Conservation (phyloP, 2,888 invertebrate species). For the Lycaena phlaeas region DNA sequence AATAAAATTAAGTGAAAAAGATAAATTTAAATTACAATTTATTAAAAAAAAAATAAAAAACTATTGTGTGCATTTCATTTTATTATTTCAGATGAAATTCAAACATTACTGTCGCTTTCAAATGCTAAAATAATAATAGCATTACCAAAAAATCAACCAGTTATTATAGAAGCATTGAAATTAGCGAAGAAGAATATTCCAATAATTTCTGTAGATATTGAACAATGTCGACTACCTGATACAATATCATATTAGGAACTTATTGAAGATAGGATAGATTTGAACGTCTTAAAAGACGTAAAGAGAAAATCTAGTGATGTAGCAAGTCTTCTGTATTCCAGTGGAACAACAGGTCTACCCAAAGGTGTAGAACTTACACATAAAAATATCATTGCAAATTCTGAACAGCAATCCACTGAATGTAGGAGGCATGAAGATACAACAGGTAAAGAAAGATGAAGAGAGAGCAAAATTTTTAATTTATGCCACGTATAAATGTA, state of each 20-base stretch:
- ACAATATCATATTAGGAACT: conserved; percentile 76
- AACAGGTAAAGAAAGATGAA: conserved; percentile 18
- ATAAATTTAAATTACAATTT: too few species aligned
- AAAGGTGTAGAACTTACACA: conserved; percentile 82
- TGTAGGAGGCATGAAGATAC: conserved; percentile 32
- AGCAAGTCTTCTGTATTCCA: conserved; percentile 83
- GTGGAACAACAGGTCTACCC: conserved; percentile 87
- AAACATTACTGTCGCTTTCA: conserved; percentile 69
- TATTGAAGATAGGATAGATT: conserved; percentile 59
- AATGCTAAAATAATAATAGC: conserved; percentile 73
- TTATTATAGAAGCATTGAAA: conserved; percentile 55
- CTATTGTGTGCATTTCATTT: too few species aligned
- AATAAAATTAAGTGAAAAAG: too few species aligned
- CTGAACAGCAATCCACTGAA: conserved; percentile 39
- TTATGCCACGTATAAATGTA: too few species aligned
- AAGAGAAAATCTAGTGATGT: conserved; percentile 67
- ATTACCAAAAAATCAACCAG: conserved; percentile 49
- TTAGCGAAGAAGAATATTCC: conserved; percentile 54
- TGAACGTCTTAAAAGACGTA: conserved; percentile 52
- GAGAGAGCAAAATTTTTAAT: not conserved
- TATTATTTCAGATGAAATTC: conserved; percentile 72
- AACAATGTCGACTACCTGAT: conserved; percentile 45
- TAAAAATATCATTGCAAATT: conserved; percentile 65
- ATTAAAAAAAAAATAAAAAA: too few species aligned
- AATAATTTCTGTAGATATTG: conserved; percentile 50